These are phyloP conservation scores for Discoglossus pictus DNA, from an alignment of 2,797 vertebrate genomes.

Conservation along the genomic window DNA sequence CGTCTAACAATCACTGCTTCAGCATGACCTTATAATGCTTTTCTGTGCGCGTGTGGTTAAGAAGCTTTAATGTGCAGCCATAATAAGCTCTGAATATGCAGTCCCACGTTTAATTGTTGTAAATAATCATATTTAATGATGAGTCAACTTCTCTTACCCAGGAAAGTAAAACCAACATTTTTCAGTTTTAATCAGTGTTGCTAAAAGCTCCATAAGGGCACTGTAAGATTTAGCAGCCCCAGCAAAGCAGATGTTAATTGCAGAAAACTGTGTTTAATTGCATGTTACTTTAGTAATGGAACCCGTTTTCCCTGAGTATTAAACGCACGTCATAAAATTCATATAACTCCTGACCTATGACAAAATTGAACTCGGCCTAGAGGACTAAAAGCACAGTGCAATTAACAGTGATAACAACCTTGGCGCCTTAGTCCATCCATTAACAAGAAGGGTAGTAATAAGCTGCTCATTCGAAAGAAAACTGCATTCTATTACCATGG, in stretches of 20 bases:
- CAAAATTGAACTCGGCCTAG: background rate
- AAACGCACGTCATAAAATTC: conserved; percentile 19
- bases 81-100: no score
- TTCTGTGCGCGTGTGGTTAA: no score
- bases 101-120: no score
- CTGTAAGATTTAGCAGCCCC: background rate
- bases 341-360: conserved; percentile 12
- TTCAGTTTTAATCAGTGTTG: no score
- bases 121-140: no score
- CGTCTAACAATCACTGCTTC: no score
- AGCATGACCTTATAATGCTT: no score
- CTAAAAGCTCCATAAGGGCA: no score
- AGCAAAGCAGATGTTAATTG: conserved; percentile 5
- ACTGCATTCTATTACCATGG: conserved; percentile 9
- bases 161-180: no score
- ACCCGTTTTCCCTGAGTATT: background rate
- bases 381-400: conserved; percentile 14
- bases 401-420: conserved; percentile 11
- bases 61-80: no score
- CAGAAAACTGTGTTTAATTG: conserved; percentile 18
- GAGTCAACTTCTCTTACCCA: no score
- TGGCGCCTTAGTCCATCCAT: conserved; percentile 17
- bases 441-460: conserved; percentile 12
- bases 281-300: background rate
- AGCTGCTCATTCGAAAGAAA: conserved; percentile 2